Base-by-base conservation (phyloP, 2,113 vertebrate genomes). In the Amia ocellicauda region DNA sequence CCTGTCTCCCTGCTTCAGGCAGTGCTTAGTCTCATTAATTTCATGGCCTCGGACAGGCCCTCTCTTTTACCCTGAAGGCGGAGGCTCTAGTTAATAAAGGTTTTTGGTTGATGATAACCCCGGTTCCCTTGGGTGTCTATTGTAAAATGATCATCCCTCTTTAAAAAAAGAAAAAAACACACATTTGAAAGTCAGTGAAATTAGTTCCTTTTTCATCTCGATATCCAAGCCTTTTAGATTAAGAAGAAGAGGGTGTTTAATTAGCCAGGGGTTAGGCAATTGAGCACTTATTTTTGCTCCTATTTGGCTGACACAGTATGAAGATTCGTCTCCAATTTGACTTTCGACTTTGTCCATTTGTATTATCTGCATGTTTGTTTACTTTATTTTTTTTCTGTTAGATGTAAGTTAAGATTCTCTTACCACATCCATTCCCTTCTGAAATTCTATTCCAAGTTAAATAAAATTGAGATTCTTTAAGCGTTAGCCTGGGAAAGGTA, bases 401-500 rank as follows among this genome's bases (percentile, higher is more conserved):
- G 90, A 92, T 87, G 83, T 91, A 86, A 92, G 86, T 90, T 92
- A 92, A 89, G 89, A 84, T 83, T 90, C 87, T 92, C 83, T 93
- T 91, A 92, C 81, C 91, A 92, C 89, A 91, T 92, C 85, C 91
- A 93, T 91, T 83, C 87, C 88, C 88, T 74, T 85, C 90, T 91
- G 89, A 94, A 92, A 92, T 89, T 86, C 86, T 91, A 85, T 85
- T 91, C 73, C 70, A 80, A 87, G 72, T 79, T 87, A 84, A 91
- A 89, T 91, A 91, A 66, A 92, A 91, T 89, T 90, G 84, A 92
- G 83, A 90, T 93, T 93, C 81, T 93, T 91, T 92, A 93, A 95
- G 90, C 87, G 29, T 93, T 97, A 95, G 93, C 88, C 84, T 92
- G 91, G 93, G 90, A 88, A 93, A 98, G 97, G 97, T 99, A 98